Conservation (phyloP, 1,140 invertebrate species). For the Sycobia sp. region DNA sequence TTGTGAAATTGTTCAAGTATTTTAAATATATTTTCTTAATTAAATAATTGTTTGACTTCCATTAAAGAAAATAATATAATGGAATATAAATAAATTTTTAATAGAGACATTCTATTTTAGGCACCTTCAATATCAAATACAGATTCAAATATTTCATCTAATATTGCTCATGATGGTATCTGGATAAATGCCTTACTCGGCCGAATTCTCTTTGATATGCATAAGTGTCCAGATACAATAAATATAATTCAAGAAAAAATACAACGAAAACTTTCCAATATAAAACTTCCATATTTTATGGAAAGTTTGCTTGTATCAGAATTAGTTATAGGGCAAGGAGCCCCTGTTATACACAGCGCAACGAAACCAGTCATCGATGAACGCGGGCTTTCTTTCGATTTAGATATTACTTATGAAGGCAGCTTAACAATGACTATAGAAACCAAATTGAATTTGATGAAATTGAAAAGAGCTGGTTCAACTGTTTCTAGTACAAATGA, state of each 20-base stretch:
- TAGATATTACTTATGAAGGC: conserved; percentile 89
- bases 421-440: conserved; percentile 88
- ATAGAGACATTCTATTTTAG: conserved; percentile 23
- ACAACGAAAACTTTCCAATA: conserved; percentile 84
- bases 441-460: conserved; percentile 94
- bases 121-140: conserved; percentile 6
- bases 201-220: conserved; percentile 79
- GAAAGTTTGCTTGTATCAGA: conserved; percentile 80
- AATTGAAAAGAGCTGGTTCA: conserved; percentile 66
- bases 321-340: conserved; percentile 75
- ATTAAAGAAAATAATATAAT: too few species aligned
- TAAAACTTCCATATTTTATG: conserved; percentile 88
- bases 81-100: too few species aligned
- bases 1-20: too few species aligned
- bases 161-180: conserved; percentile 49
- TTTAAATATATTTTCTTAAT: too few species aligned
- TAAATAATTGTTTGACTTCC: too few species aligned
- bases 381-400: conserved; percentile 90
- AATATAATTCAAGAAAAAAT: conserved; percentile 75
- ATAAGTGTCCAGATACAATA: conserved; percentile 68
- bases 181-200: conserved; percentile 81
- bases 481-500: conserved; percentile 40
- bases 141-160: conserved; percentile 31
- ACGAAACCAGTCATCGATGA: conserved; percentile 80
- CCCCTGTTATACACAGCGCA: conserved; percentile 78